A percentile compares a stretch with the other conserved stretches of the same genome.
phyloP scores from a whole-genome alignment of 1,140 invertebrate genomes.

The Drosophila subpulchrella region DNA sequence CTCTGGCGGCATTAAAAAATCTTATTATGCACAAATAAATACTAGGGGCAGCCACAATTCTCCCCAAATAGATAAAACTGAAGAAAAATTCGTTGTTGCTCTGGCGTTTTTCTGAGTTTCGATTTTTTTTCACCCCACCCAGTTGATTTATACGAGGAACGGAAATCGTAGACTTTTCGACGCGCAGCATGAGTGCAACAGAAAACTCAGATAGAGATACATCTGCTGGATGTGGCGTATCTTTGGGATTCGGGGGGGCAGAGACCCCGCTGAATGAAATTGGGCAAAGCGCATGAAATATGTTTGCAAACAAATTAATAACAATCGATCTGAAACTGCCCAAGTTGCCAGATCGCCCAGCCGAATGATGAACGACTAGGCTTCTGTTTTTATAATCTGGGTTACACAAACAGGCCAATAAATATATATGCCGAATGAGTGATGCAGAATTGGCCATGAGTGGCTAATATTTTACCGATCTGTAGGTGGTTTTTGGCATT shows the following conservation, averaged over 20 bases:
- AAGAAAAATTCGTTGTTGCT: constrained; percentile 65
- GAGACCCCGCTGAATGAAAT: constrained; percentile 59
- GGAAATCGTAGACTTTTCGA: constrained; percentile 83
- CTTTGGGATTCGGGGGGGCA: constrained; percentile 20
- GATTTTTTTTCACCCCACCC: constrained; percentile 21
- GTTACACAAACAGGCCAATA: constrained; percentile 74
- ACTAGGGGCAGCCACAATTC: constrained; percentile 39
- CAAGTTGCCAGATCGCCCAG: constrained; percentile 24
- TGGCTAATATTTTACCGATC: constrained; percentile 25
- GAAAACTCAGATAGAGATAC: constrained; percentile 43
- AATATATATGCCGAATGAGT: constrained; percentile 56
- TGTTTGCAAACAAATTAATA: constrained; percentile 83
- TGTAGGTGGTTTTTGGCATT: constrained; percentile 49
- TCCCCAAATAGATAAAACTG: constrained; percentile 69
- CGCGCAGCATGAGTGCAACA: constrained; percentile 82
- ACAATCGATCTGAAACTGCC: constrained; percentile 75
- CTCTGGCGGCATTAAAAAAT: constrained; percentile 52
- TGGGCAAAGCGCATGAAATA: constrained; percentile 74
- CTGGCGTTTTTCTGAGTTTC: constrained; percentile 15
- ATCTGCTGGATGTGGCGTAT: constrained; percentile 39
- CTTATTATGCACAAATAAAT: constrained; percentile 83
- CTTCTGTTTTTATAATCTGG: constrained; percentile 75
- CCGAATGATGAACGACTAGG: constrained; percentile 47
- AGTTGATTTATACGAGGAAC: constrained; percentile 79
- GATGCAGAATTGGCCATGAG: constrained; percentile 41